A percentile compares a stretch with the other conserved stretches of the same genome.
These are phyloP conservation scores for Egretta garzetta DNA, from an alignment of 2,113 vertebrate species.

Conservation along the genomic window DNA sequence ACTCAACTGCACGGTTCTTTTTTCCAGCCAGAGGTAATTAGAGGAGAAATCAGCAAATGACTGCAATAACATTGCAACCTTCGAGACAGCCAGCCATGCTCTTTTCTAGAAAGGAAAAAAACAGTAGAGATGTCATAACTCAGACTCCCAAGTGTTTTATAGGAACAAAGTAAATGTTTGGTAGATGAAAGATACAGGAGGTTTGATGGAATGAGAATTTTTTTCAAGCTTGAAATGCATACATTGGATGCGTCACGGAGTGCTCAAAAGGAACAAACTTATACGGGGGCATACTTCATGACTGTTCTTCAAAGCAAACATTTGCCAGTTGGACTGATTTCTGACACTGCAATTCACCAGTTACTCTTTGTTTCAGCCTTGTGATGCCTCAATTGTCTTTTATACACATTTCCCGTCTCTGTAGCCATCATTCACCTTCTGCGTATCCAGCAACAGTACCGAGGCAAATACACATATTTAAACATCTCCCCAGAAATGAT, in stretches of 20 bases:
- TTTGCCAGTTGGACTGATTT: not conserved
- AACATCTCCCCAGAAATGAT: not conserved
- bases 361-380: not conserved
- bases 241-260: not conserved
- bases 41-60: not conserved
- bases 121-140: not conserved
- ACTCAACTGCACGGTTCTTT: not conserved
- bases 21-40: not conserved
- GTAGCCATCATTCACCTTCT: not conserved
- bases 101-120: not conserved
- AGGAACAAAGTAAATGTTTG: not conserved
- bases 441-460: not conserved
- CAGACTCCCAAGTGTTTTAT: not conserved
- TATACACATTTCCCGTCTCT: not conserved
- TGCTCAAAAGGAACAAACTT: not conserved
- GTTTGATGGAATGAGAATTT: not conserved
- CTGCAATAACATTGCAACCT: not conserved
- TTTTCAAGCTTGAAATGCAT: not conserved
- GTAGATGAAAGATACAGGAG: not conserved
- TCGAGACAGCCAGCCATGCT: not conserved
- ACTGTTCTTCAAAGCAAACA: not conserved
- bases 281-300: not conserved
- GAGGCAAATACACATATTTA: not conserved
- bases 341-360: not conserved
- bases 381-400: not conserved